Conservation (phyloP, 2,113 vertebrate species). For the Amphilophus citrinellus region DNA sequence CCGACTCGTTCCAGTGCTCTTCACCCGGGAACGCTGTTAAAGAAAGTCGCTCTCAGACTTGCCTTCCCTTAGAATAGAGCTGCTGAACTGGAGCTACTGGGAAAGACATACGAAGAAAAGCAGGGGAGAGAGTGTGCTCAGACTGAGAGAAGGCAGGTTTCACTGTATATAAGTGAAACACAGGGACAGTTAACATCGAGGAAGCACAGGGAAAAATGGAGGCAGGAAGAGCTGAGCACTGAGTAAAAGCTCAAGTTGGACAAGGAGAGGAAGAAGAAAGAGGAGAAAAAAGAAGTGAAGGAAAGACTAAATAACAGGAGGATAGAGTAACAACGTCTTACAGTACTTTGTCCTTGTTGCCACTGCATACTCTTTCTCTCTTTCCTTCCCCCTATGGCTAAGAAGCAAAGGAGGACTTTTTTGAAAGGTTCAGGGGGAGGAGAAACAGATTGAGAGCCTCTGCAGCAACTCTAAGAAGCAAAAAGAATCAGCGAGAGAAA, state of each 20-base stretch:
- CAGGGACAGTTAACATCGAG: constrained; percentile 36
- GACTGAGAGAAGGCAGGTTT: constrained; percentile 32
- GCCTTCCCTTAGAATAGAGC: constrained; percentile 22
- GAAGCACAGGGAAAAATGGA: not conserved
- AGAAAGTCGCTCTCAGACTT: constrained; percentile 44
- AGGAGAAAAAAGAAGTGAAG: constrained; percentile 11
- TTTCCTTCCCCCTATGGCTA: constrained; percentile 21
- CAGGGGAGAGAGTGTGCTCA: constrained; percentile 19
- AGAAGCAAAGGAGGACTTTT: constrained; percentile 35
- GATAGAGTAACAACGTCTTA: constrained; percentile 37
- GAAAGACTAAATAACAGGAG: constrained; percentile 32
- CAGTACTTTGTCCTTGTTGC: constrained; percentile 33
- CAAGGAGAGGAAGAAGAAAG: constrained; percentile 38
- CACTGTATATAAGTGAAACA: constrained; percentile 21
- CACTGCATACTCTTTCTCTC: constrained; percentile 11
- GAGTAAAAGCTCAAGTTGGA: constrained; percentile 35
- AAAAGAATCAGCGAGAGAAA: constrained; percentile 24
- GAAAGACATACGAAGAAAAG: constrained; percentile 22
- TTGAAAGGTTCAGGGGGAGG: constrained; percentile 39
- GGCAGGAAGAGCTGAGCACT: constrained; percentile 32
- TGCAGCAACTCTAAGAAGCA: constrained; percentile 27
- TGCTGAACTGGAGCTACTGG: constrained; percentile 23
- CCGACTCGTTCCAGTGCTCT: constrained; percentile 18
- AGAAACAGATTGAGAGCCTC: constrained; percentile 35
- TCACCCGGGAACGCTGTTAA: constrained; percentile 14